A percentile compares a stretch with the other conserved stretches of the same genome.
Conservation (phyloP, 2,113 vertebrate species). For the Thalassoma bifasciatum region DNA sequence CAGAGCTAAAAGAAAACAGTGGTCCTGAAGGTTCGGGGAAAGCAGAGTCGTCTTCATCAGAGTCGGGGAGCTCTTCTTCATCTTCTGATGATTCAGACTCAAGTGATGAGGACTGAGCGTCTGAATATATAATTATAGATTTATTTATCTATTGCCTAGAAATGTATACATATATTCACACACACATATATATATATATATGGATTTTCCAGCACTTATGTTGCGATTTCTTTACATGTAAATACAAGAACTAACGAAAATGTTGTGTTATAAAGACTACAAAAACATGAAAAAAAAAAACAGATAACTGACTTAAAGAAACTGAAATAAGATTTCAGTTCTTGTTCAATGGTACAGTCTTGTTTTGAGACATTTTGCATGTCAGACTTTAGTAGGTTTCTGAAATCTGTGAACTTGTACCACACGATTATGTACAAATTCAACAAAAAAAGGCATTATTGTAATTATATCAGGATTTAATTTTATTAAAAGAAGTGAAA, state of each 20-base stretch:
- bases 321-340: constrained; percentile 94
- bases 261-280: constrained; percentile 93
- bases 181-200: constrained; percentile 79
- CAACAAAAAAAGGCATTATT: constrained; percentile 97
- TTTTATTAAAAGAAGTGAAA: constrained; percentile 92
- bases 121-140: constrained; percentile 80
- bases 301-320: constrained; percentile 78
- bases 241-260: constrained; percentile 89
- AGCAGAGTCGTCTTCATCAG: constrained; percentile 92
- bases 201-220: constrained; percentile 91
- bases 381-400: constrained; percentile 94
- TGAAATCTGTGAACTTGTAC: constrained; percentile 93
- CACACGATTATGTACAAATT: constrained; percentile 95
- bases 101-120: constrained; percentile 93
- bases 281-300: constrained; percentile 61
- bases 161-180: constrained; percentile 85
- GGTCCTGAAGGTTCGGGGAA: constrained; percentile 96
- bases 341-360: constrained; percentile 96
- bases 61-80: constrained; percentile 91
- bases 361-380: constrained; percentile 99
- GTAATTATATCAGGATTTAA: constrained; percentile 97
- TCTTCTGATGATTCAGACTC: constrained; percentile 94
- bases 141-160: constrained; percentile 86
- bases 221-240: constrained; percentile 95
- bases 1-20: constrained; percentile 90